These are phyloP conservation scores for Cherax destructor DNA, from an alignment of 1,140 invertebrate species.

Conservation along the genomic window DNA sequence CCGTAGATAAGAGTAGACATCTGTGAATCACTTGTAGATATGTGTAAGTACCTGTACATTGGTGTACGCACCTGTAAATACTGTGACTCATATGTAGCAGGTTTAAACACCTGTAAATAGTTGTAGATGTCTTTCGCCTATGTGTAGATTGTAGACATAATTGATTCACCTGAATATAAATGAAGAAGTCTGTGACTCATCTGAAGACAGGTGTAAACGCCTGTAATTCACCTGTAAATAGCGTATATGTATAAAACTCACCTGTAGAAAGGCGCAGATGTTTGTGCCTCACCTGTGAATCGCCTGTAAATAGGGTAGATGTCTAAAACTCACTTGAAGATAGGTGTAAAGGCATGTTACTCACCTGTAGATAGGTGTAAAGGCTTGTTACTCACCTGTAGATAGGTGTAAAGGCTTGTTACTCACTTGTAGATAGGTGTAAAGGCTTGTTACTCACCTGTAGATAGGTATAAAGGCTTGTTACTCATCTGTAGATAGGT, in stretches of 20 bases:
- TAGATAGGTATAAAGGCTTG: background rate
- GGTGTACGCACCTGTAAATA: conserved; percentile 79
- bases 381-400: too few species aligned
- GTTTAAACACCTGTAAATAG: conserved; percentile 80
- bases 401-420: conserved; percentile 79
- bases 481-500: conserved; percentile 85
- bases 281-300: conserved; percentile 74
- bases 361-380: too few species aligned
- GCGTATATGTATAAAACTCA: conserved; percentile 76
- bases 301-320: conserved; percentile 89
- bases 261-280: background rate
- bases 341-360: conserved; percentile 78
- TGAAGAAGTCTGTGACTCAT: conserved; percentile 77
- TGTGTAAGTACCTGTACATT: conserved; percentile 72
- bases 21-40: background rate
- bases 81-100: too few species aligned
- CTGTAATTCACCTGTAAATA: conserved; percentile 85
- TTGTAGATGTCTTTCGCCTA: conserved; percentile 82
- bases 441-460: conserved; percentile 78
- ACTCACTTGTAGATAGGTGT: conserved; percentile 75
- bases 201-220: conserved; percentile 86
- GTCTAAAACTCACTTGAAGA: conserved; percentile 84
- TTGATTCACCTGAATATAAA: background rate
- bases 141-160: conserved; percentile 81
- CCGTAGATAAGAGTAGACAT: too few species aligned